Evolutionary conservation across 2,797 vertebrate genomes (phyloP), one percentile per base, ranked within the genome.

Genomic region (Scarus forsteni): DNA sequence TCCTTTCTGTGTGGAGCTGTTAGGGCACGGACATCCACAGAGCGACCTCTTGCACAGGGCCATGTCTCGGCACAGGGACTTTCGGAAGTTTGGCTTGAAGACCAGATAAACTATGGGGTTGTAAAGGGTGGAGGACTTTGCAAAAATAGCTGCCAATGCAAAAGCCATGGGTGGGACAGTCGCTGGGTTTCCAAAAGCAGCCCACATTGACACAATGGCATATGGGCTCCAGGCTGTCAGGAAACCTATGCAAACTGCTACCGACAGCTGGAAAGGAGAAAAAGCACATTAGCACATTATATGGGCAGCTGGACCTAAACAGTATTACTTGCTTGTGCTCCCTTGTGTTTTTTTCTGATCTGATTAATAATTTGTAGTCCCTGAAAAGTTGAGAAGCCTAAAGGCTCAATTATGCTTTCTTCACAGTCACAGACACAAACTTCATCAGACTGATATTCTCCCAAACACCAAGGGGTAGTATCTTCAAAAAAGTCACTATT

Each of bases 81-180:
- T 92, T 19, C 95, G 94, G 87, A 96, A 96, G 86, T 90, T 96
- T 57, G 88, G 96, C 81, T 97, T 95, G 82, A 96, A 91, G 18
- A 94, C 84, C 87, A 97, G 90, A 76, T 94, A 95, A 56, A 95
- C 85, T 60, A 96, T 79, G 0, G 96, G 96, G 84, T 96, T 96
- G 89, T 96, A 95, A 84, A 96, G 92, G 0, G 95, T 95, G 0
- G 96, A 97, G 71, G 96, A 96, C 82, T 96, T 96, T 80, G 96
- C 95, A 70, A 94, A 95, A 46, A 89, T 85, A 0, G 96, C 94
- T 0, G 95, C 95, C 59, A 95, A 44, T 72, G 95, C 95, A 0
- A 96, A 96, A 45, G 94, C 94, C 84, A 96, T 88, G 0, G 90
- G 92, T 0, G 95, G 95, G 27, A 96, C 89, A 38, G 62, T 70